A percentile compares a stretch with the other conserved stretches of the same genome.
Conservation (phyloP, 2,113 vertebrate species). For the Ondatra zibethicus region DNA sequence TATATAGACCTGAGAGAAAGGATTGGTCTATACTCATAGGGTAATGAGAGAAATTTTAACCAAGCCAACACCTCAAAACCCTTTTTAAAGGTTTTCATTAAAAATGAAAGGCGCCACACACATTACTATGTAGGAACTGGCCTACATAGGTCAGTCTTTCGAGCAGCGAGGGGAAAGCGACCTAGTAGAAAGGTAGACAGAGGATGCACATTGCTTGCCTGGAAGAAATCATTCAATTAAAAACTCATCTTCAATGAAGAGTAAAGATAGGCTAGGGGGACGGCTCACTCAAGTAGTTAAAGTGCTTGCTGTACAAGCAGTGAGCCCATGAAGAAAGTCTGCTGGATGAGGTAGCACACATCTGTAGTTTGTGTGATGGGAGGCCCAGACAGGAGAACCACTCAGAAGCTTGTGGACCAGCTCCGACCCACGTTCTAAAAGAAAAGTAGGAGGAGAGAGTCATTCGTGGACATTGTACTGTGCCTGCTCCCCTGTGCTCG, state of each 20-base stretch:
- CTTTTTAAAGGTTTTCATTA: no score
- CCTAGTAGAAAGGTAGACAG: neutral
- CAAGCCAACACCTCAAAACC: constrained; percentile 45
- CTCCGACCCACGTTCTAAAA: neutral
- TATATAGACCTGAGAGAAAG: neutral
- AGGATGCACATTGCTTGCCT: neutral
- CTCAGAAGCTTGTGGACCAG: neutral
- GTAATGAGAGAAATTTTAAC: constrained; percentile 25
- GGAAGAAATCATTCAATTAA: neutral
- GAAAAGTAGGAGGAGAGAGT: neutral
- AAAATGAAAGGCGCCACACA: neutral
- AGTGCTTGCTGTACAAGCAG: neutral
- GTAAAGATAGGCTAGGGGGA: neutral
- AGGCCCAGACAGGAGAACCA: neutral
- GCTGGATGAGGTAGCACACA: neutral
- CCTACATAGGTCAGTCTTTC: constrained; percentile 9
- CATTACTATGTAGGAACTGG: constrained; percentile 2
- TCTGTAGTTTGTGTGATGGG: neutral
- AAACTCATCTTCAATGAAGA: neutral
- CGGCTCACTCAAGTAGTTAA: neutral
- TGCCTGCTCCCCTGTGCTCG: neutral
- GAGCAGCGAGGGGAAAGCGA: neutral
- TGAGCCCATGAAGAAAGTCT: neutral
- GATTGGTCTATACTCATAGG: neutral
- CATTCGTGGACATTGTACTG: neutral